Evolutionary conservation across 2,888 invertebrate genomes (phyloP), one percentile per base, ranked within the genome.

Genomic region (Nowickia ferox): DNA sequence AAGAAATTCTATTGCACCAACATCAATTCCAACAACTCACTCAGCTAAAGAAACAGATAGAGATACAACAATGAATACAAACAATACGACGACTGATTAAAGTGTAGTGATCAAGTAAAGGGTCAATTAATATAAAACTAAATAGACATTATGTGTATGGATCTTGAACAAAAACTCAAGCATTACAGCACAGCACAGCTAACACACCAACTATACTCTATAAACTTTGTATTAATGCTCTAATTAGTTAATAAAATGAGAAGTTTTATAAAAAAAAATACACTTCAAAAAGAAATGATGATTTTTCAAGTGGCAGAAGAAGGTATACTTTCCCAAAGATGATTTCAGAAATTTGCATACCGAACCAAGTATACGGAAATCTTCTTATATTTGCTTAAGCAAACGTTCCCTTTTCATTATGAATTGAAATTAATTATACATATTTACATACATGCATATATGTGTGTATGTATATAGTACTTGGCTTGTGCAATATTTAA

Each of bases 61-160:
- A 65, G 30, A 46, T 44, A 8, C 4, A 57, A 65, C 19, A 66
- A 57, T 2, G 2, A 46, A 48, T n/a, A 46, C 19, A 38, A 30
- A 11, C 42, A 71, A 57, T 42, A 44, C 30, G 40, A 48, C 69
- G 75, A 63, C 74, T 82, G 82, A 85, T 85, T 82, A 74, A 82
- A 71, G 69, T 53, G 61, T 55, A 30, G 78, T 51, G 82, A 79
- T 86, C 85, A 71, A 75, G 85, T 79, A 66, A 83, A 86, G 82
- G 85, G 85, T 86, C 85, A 86, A 86, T 86, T 85, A 78, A 85
- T 68, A 66, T 48, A 77, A 76, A 76, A 80, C 65, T 17, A 69
- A 72, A 75, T 63, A 69, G 53, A 48, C 40, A 63, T 30, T 68
- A 40, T 69, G 9, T 59, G 17, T 63, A 38, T 59, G 51, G 17